Base-by-base conservation (phyloP, 2,888 invertebrate genomes). In the Oeneis ivallda region DNA sequence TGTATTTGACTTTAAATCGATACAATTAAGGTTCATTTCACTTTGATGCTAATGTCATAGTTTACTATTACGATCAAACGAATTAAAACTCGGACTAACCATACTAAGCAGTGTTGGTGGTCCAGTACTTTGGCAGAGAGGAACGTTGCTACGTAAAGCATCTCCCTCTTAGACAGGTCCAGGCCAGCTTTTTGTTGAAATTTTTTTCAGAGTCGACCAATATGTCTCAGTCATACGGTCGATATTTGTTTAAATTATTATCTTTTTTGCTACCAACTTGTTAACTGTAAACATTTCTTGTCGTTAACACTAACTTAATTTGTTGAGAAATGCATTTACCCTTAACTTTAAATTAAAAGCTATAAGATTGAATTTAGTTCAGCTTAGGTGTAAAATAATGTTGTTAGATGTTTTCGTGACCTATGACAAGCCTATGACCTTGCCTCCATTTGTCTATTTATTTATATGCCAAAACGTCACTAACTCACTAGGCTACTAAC, bases 381-480 rank as follows among this genome's bases (percentile, higher is more conserved):
- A n/a, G 15, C 7, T 10, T 32, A 19, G 19, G 13, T 37, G 39
- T 9, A 37, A 19, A 39, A 50, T 10, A 11, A 15, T 39, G 6
- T 15, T 49, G n/a, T 11, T 47, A 9, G 34, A 45, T 43, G 68
- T 74, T 70, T 73, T 70, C 64, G 71, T 78, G 77, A 83, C 81
- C 86, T 87, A 37, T 34, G 70, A n/a, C n/a, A 78, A 77, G 82
- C 81, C 86, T 87, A 37, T 83, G 76, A 79, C 83, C 80, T 74
- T 70, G 66, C 19, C 73, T 76, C 81, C 78, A 85, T 84, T 84
- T 80, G 81, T 87, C 81, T 78, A 43, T 69, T 71, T 74, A 76
- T 85, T 83, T 83, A 84, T 84, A 84, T 84, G 79, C 74, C 78
- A 75, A 81, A 83, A 82, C 81, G 85, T 85, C 86, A 85, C 79